These are phyloP conservation scores for Chauna torquata DNA, from an alignment of 2,113 vertebrate species.

Conservation along the genomic window DNA sequence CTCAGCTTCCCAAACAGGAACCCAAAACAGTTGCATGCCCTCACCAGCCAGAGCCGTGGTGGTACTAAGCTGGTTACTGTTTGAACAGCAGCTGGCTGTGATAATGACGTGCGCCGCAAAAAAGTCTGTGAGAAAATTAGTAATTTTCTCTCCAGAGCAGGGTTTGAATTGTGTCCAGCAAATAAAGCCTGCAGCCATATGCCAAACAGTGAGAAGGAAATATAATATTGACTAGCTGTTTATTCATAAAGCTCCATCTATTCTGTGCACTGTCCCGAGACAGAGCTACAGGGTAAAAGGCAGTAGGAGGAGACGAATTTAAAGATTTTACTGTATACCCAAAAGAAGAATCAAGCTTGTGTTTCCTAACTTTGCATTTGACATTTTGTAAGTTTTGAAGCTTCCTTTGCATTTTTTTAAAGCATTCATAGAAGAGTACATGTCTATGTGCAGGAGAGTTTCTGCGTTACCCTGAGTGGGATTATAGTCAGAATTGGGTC, in stretches of 20 bases:
- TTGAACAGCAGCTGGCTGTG: background rate
- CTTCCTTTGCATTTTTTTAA: background rate
- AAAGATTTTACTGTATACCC: background rate
- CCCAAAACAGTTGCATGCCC: background rate
- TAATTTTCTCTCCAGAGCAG: background rate
- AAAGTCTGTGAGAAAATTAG: background rate
- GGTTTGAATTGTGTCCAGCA: background rate
- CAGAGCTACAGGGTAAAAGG: background rate
- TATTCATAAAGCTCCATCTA: background rate
- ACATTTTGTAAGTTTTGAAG: background rate
- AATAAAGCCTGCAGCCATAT: conserved; percentile 7
- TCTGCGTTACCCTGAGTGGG: background rate
- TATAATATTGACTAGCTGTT: conserved; percentile 34
- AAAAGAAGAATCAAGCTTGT: background rate
- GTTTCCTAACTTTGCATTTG: background rate
- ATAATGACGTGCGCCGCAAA: background rate
- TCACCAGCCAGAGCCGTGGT: background rate
- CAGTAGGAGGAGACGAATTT: background rate
- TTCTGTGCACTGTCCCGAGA: background rate
- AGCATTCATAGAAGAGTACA: background rate
- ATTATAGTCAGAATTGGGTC: background rate
- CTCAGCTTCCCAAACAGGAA: background rate
- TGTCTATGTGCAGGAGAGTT: background rate
- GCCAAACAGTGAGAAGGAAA: conserved; percentile 11
- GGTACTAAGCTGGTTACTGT: background rate